phyloP scores from a whole-genome alignment of 2,113 vertebrate species.

The Dunckerocampus dactyliophorus region DNA sequence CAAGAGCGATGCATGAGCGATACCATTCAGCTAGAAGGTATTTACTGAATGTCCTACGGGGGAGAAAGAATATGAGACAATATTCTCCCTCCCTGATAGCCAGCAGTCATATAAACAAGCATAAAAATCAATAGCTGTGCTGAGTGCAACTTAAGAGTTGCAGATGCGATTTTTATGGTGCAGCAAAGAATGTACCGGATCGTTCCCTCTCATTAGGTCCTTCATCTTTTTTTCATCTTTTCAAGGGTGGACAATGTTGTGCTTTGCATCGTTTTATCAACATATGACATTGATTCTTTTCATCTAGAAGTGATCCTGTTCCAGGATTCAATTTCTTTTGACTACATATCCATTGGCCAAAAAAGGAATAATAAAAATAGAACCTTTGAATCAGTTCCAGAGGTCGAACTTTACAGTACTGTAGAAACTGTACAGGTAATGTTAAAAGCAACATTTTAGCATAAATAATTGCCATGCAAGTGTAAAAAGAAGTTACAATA shows the following conservation, averaged over 20 bases:
- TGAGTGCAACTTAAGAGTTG: constrained; percentile 22
- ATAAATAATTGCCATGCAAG: no score
- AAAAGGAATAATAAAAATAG: no score
- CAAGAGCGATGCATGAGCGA: no score
- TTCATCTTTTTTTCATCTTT: constrained; percentile 4
- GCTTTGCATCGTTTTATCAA: constrained; percentile 19
- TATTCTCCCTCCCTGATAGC: constrained; percentile 55
- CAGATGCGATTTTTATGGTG: constrained; percentile 36
- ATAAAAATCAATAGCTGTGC: constrained; percentile 54
- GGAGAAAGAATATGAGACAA: constrained; percentile 53
- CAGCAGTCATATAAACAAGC: constrained; percentile 54
- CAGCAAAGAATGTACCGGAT: neutral
- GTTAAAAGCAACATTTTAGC: no score
- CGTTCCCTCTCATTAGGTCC: constrained; percentile 6
- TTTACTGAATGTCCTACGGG: constrained; percentile 48
- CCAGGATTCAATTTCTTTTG: neutral
- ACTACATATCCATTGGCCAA: neutral
- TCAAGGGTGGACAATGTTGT: neutral
- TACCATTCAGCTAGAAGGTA: constrained; percentile 54
- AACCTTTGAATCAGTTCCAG: no score
- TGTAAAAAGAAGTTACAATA: no score
- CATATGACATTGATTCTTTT: neutral
- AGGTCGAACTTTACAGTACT: no score
- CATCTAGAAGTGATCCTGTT: neutral
- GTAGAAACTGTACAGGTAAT: no score